phyloP scores from a whole-genome alignment of 2,113 vertebrate genomes.

The Micromys minutus region DNA sequence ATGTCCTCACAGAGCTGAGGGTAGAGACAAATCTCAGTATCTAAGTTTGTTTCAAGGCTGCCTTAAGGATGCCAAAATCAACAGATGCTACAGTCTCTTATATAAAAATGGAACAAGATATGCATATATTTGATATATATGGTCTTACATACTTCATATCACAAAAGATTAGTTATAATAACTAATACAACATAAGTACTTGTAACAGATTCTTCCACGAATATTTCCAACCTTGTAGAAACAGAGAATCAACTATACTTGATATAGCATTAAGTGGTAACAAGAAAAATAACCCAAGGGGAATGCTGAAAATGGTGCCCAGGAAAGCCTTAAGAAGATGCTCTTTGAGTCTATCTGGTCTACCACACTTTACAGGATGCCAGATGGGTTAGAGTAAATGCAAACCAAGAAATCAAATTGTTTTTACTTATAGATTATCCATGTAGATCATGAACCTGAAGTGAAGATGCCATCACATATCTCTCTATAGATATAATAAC shows the following conservation, averaged over 20 bases:
- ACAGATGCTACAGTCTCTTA: not conserved
- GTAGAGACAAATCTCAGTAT: not conserved
- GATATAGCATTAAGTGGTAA: not conserved
- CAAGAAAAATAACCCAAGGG: slow-evolving; percentile 32
- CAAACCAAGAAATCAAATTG: slow-evolving; percentile 27
- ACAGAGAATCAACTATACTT: not conserved
- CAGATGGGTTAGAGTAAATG: not conserved
- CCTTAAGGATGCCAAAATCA: not conserved
- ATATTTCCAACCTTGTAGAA: not conserved
- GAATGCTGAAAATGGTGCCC: not conserved
- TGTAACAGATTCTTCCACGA: not conserved
- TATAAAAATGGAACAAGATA: not conserved
- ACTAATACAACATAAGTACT: not conserved
- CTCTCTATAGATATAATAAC: slow-evolving; percentile 51
- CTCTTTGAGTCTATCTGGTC: slow-evolving; percentile 11
- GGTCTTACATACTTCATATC: not conserved
- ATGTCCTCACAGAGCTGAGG: not conserved
- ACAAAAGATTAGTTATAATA: not conserved
- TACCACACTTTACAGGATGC: not conserved
- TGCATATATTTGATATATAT: not conserved
- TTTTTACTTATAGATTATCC: slow-evolving; percentile 29
- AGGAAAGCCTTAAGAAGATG: slow-evolving; percentile 22
- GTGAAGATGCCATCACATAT: not conserved
- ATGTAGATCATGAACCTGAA: not conserved
- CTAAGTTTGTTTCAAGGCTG: not conserved